These are phyloP conservation scores for Sclerurus mexicanus DNA, from an alignment of 2,113 vertebrate genomes.

Conservation along the genomic window DNA sequence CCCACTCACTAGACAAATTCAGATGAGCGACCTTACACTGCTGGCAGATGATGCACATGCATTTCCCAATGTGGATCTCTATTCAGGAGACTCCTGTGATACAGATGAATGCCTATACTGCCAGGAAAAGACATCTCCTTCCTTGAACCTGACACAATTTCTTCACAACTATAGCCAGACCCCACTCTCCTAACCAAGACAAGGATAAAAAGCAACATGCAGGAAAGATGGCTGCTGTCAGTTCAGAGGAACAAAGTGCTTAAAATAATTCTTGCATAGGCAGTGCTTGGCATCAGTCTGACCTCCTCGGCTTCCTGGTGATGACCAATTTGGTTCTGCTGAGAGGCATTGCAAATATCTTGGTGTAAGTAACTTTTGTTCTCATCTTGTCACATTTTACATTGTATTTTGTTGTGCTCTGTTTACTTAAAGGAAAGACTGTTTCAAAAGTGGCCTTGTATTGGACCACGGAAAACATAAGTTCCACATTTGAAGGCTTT, in stretches of 20 bases:
- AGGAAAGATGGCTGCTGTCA: background rate
- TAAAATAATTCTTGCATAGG: background rate
- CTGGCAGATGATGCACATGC: background rate
- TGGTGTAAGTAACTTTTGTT: background rate
- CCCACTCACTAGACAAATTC: background rate
- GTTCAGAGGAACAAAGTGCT: background rate
- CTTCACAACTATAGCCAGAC: background rate
- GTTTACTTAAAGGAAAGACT: background rate
- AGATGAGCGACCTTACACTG: background rate
- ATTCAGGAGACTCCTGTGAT: background rate
- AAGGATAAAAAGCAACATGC: background rate
- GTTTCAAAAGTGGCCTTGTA: background rate
- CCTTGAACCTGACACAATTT: background rate
- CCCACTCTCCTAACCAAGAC: background rate
- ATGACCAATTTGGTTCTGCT: background rate
- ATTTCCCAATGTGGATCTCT: background rate
- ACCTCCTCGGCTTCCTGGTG: background rate
- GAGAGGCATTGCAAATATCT: background rate
- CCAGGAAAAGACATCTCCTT: background rate
- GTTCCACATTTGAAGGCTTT: background rate
- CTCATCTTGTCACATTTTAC: background rate
- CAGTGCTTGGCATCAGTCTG: background rate
- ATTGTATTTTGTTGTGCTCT: background rate
- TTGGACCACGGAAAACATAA: background rate
- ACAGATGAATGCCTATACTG: background rate